These are phyloP conservation scores for Astropecten irregularis DNA, from an alignment of 53 echinoderm and acorn worm genomes.

Conservation along the genomic window DNA sequence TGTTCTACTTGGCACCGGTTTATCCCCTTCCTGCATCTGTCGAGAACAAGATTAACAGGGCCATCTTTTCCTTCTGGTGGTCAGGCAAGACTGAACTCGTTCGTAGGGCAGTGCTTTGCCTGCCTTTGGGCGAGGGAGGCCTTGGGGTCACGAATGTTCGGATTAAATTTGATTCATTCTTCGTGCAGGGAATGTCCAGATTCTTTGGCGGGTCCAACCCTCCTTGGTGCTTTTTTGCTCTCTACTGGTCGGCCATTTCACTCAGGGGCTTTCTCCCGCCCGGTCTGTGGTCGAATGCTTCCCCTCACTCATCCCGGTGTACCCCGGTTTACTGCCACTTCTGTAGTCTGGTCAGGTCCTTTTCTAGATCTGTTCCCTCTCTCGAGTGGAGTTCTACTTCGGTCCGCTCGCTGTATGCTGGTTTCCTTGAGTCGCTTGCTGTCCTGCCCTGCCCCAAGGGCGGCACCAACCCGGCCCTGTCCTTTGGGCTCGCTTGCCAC, in stretches of 20 bases:
- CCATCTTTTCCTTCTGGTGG: conserved; percentile 26
- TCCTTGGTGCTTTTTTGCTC: conserved; percentile 3
- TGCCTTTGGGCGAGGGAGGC: neutral
- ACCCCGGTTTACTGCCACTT: neutral
- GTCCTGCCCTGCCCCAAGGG: neutral
- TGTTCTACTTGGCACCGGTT: conserved; percentile 10
- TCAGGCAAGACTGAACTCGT: conserved; percentile 25
- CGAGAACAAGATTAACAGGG: neutral
- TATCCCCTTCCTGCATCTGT: neutral
- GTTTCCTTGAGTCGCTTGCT: neutral
- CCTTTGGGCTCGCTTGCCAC: neutral
- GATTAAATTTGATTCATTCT: neutral
- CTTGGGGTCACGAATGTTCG: neutral
- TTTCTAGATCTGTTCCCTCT: neutral
- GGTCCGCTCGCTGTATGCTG: neutral
- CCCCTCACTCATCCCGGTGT: neutral
- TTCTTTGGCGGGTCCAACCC: neutral
- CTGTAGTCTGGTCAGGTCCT: neutral
- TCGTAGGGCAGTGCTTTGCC: neutral
- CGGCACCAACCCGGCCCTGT: neutral
- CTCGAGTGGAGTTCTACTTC: neutral
- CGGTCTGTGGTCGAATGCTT: neutral
- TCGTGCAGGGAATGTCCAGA: neutral
- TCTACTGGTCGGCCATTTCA: conserved; percentile 1
- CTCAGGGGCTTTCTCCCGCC: neutral